These are phyloP conservation scores for Silurus asotus DNA, from an alignment of 2,113 vertebrate genomes.

Conservation along the genomic window DNA sequence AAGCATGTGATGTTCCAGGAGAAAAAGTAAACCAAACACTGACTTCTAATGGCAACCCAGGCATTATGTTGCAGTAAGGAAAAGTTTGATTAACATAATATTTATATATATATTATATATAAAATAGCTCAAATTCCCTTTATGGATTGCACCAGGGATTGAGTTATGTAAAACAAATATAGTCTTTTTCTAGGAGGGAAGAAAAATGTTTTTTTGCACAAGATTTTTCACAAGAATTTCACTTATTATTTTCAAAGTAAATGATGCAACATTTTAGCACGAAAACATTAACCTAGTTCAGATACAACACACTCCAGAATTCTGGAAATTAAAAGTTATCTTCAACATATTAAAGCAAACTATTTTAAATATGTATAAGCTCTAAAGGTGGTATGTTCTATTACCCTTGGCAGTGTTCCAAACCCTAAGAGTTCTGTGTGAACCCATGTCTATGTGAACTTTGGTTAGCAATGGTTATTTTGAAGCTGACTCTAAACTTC, in stretches of 20 bases:
- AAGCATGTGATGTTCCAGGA: neutral
- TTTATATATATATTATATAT: neutral
- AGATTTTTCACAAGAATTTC: neutral
- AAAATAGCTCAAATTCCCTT: neutral
- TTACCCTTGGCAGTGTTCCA: neutral
- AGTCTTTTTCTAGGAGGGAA: neutral
- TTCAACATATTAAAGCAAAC: neutral
- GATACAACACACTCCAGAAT: neutral
- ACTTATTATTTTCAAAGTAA: neutral
- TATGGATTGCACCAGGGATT: neutral
- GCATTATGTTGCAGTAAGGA: neutral
- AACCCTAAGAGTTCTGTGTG: neutral
- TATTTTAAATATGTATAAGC: neutral
- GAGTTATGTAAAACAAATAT: neutral
- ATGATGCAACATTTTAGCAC: neutral
- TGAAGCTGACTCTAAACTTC: neutral
- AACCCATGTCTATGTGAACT: neutral
- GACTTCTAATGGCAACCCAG: neutral
- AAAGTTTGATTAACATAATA: neutral
- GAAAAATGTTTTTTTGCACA: neutral
- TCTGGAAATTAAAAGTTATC: neutral
- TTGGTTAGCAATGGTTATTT: neutral
- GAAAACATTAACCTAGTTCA: neutral
- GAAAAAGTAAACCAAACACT: neutral
- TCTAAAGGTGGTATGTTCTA: neutral